phyloP scores from a whole-genome alignment of 2,888 invertebrate species.

The Drosophila histrio region DNA sequence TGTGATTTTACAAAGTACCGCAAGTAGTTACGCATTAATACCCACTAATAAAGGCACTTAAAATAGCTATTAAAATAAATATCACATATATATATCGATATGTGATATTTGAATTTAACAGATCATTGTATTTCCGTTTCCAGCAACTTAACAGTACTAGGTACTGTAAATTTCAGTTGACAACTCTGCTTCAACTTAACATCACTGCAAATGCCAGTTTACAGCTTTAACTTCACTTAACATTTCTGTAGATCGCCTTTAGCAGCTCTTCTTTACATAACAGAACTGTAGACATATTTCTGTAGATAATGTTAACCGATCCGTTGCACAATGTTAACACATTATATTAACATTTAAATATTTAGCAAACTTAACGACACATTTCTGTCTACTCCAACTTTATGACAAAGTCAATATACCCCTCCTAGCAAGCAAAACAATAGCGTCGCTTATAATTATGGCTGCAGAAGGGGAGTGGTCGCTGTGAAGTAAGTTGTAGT shows the following conservation, averaged over 20 bases:
- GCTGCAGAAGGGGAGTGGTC: constrained; percentile 9
- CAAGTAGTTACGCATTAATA: too few relatives aligned
- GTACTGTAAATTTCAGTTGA: neutral
- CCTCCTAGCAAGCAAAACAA: neutral
- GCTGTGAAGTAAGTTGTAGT: neutral
- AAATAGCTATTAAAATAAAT: too few relatives aligned
- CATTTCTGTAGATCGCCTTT: neutral
- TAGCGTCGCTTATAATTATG: constrained; percentile 62
- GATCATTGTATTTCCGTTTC: too few relatives aligned
- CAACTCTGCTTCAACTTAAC: neutral
- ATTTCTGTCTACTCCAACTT: neutral
- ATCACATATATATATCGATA: too few relatives aligned
- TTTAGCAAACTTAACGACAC: neutral
- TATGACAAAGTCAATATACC: constrained; percentile 9
- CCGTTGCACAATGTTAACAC: neutral
- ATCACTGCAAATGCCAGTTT: neutral
- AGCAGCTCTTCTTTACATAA: neutral
- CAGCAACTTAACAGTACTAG: neutral
- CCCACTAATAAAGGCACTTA: too few relatives aligned
- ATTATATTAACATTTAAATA: neutral
- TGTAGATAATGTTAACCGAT: neutral
- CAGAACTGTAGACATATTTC: neutral
- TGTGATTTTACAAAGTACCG: too few relatives aligned
- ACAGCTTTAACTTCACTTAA: neutral
- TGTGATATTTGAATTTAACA: too few relatives aligned